Evolutionary conservation across 2,888 invertebrate species (phyloP).

Genomic region (Rhogogaster chlorosoma): DNA sequence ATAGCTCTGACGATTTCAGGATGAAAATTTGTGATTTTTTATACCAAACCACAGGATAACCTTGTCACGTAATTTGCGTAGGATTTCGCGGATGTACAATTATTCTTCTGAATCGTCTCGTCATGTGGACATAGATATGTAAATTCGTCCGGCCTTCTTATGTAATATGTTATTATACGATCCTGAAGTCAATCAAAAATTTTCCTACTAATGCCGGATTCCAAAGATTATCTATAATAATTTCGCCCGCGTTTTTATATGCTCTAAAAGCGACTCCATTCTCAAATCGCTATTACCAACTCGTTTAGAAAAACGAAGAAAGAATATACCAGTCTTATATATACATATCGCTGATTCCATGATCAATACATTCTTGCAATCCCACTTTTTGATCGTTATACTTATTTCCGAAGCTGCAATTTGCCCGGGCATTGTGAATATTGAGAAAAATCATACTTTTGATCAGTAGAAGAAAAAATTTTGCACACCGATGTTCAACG

Average conservation of each 20-base stretch:
- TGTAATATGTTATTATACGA: background rate
- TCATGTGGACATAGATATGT: background rate
- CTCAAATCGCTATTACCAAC: background rate
- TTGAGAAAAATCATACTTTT: background rate
- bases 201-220: background rate
- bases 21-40: background rate
- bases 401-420: background rate
- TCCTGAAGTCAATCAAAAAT: background rate
- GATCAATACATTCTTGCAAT: too few species aligned
- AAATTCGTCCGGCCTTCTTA: background rate
- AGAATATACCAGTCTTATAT: background rate
- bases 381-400: background rate
- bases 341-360: background rate
- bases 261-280: background rate
- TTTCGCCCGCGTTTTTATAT: background rate
- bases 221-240: background rate
- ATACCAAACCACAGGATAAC: background rate
- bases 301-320: background rate
- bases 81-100: background rate
- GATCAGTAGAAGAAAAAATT: background rate
- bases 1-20: background rate
- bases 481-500: slow-evolving; percentile 64
- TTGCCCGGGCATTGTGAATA: background rate
- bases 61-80: background rate
- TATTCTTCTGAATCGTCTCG: background rate